Evolutionary conservation across 2,113 vertebrate species (phyloP).

Genomic region (Pelecanus crispus): DNA sequence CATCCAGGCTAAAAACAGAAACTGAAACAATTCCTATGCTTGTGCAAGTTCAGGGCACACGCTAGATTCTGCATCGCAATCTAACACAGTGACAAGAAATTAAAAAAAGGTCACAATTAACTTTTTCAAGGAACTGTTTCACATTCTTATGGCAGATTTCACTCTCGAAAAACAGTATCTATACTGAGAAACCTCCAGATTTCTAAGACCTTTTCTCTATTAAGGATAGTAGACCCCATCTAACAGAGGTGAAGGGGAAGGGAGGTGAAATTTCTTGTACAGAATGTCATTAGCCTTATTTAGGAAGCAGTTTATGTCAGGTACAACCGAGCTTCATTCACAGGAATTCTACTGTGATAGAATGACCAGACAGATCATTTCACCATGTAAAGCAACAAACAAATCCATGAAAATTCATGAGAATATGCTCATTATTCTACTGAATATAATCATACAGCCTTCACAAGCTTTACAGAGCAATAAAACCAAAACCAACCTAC

Average conservation of each 20-base stretch:
- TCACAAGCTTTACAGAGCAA: background rate
- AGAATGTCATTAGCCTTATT: background rate
- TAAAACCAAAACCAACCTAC: slow-evolving; percentile 19
- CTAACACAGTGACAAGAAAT: background rate
- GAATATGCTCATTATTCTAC: background rate
- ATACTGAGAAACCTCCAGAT: background rate
- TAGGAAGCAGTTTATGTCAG: background rate
- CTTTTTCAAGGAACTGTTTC: background rate
- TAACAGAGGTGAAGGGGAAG: background rate
- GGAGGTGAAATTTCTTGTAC: background rate
- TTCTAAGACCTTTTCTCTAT: background rate
- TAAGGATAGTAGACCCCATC: background rate
- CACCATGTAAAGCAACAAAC: background rate
- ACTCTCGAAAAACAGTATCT: background rate
- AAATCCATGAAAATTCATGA: background rate
- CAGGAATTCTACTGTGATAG: background rate
- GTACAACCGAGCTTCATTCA: background rate
- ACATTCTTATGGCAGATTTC: background rate
- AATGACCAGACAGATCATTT: background rate
- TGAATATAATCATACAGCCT: background rate
- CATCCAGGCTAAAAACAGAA: background rate
- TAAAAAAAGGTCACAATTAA: background rate
- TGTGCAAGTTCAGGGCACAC: background rate
- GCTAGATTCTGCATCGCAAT: background rate
- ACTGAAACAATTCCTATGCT: background rate